These are phyloP conservation scores for Cyclargus thomasi DNA, from an alignment of 1,140 invertebrate species.

Conservation along the genomic window DNA sequence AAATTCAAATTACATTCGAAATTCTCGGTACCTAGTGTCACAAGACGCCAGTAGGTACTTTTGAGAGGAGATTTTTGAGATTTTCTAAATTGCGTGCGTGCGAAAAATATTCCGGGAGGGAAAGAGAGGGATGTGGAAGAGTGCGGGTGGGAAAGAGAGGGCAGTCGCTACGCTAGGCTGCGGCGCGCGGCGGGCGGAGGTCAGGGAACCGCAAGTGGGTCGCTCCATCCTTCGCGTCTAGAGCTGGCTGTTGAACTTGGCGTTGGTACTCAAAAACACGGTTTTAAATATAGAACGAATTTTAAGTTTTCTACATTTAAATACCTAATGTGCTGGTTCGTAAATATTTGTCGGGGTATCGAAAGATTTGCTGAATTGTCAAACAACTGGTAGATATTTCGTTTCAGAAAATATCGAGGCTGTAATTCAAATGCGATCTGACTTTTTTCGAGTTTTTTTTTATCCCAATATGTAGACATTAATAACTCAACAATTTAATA, in stretches of 20 bases:
- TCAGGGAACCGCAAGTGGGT: constrained; percentile 72
- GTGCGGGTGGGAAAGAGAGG: constrained; percentile 36
- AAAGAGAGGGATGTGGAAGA: constrained; percentile 39
- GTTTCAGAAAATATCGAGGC: too few relatives aligned
- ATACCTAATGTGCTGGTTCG: constrained; percentile 20
- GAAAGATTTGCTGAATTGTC: constrained; percentile 17
- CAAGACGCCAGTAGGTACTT: background rate
- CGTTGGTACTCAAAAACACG: constrained; percentile 57
- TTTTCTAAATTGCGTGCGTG: constrained; percentile 61
- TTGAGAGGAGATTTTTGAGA: constrained; percentile 19
- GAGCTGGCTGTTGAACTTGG: constrained; percentile 64
- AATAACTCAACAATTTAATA: too few relatives aligned
- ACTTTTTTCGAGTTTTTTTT: too few relatives aligned
- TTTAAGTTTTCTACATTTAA: constrained; percentile 33
- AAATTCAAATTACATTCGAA: background rate
- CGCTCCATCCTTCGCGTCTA: constrained; percentile 67
- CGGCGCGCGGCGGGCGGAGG: constrained; percentile 40
- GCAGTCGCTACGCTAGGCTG: constrained; percentile 53
- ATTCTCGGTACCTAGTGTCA: background rate
- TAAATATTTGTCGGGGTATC: constrained; percentile 15
- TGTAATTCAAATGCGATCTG: too few relatives aligned
- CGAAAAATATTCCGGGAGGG: constrained; percentile 67
- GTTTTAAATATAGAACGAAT: constrained; percentile 55
- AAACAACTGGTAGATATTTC: background rate
- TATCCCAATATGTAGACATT: too few relatives aligned